Evolutionary conservation across 1,140 invertebrate genomes (phyloP), one percentile per base, ranked within the genome.

Genomic region (Mizuhopecten yessoensis): DNA sequence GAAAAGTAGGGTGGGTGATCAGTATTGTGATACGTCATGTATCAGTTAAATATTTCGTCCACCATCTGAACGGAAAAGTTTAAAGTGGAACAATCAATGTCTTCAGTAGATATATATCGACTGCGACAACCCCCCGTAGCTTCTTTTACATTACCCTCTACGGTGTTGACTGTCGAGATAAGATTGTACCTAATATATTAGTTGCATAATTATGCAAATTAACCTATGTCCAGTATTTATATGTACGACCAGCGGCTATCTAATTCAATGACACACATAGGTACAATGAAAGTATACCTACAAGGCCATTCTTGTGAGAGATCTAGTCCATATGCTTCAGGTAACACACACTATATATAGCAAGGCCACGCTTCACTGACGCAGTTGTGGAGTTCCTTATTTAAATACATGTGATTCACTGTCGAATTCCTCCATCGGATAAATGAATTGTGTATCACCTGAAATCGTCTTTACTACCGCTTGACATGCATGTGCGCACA

Each of bases 331-430:
- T 7, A 45, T 75, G 57, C 57, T 75, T 3, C 57, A 75, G 57
- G 57, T 75, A 57, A 20, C 17, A 57, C n/a, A 57, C 45, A 57
- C 20, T 57, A 57, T 57, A 29, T 75, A 75, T 75, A 29, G 57
- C 57, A n/a, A 29, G 23, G n/a, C n/a, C 57, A 75, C n/a, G 57
- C 57, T 75, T n/a, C 57, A 75, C 57, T 75, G 57, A 29, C 57
- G 57, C 57, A 17, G n/a, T n/a, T n/a, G n/a, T 75, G 57, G n/a
- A 75, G 5, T 75, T 39, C 36, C 36, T 75, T 1, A 75, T 75
- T 75, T 75, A 75, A 75, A 75, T n/a, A n/a, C 57, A 1, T 75
- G 23, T 75, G 57, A 29, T 29, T 9, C 57, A 75, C 57, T 29
- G 57, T 75, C 23, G 57, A 75, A 75, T 29, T 75, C 11, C 2